Evolutionary conservation across 2,888 invertebrate species (phyloP).

Genomic region (Trissolcus japonicus): DNA sequence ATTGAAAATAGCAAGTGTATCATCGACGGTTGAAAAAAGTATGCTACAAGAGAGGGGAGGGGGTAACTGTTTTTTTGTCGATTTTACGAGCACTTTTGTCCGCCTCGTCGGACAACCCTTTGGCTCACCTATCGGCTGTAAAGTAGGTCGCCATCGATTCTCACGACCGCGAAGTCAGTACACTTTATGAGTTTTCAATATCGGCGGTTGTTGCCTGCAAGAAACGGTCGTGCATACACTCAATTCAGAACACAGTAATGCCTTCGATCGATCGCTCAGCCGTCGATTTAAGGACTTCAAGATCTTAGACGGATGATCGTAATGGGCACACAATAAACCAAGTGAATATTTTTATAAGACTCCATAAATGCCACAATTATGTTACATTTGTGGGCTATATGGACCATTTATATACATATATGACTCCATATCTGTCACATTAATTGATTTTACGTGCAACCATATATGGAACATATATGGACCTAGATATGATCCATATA

Average conservation of each 20-base stretch:
- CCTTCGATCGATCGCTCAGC: conserved; percentile 32
- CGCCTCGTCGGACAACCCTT: conserved; percentile 54
- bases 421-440: no score
- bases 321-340: no score
- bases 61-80: conserved; percentile 36
- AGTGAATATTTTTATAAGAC: no score
- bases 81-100: conserved; percentile 51
- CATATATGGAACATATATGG: no score
- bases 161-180: conserved; percentile 56
- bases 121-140: conserved; percentile 56
- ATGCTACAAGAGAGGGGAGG: conserved; percentile 5
- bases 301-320: not conserved
- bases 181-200: conserved; percentile 59
- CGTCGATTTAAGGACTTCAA: conserved; percentile 21
- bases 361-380: no score
- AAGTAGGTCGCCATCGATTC: conserved; percentile 58
- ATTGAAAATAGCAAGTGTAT: not conserved
- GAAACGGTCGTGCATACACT: conserved; percentile 44
- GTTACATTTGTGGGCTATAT: no score
- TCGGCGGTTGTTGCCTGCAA: conserved; percentile 57
- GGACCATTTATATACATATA: no score
- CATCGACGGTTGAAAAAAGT: conserved; percentile 14
- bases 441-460: no score
- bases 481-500: no score
- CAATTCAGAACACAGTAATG: conserved; percentile 30